phyloP scores from a whole-genome alignment of 2,113 vertebrate species.

The Geococcyx californianus region DNA sequence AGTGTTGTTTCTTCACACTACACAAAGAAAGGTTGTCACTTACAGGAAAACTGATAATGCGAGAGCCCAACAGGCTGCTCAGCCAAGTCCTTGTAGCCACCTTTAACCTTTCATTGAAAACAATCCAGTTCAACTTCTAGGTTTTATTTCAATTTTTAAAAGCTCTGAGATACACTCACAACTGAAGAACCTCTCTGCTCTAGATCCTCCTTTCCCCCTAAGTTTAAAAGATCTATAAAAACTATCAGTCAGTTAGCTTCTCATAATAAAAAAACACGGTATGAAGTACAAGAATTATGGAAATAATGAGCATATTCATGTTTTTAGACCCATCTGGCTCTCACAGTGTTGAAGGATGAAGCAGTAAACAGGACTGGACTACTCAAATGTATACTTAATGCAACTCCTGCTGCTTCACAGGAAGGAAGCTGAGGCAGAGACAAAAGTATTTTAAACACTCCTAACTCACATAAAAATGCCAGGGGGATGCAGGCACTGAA shows the following conservation, averaged over 20 bases:
- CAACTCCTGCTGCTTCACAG: neutral
- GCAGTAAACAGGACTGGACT: neutral
- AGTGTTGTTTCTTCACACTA: neutral
- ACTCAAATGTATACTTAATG: rapidly evolving
- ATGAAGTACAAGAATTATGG: neutral
- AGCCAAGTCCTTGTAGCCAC: neutral
- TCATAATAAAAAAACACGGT: neutral
- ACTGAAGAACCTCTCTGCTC: neutral
- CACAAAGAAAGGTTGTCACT: neutral
- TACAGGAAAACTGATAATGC: neutral
- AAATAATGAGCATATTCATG: neutral
- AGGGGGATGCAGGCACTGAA: rapidly evolving
- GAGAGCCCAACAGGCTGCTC: neutral
- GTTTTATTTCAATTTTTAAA: neutral
- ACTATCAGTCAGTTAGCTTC: neutral
- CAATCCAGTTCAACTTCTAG: neutral
- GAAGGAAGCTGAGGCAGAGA: neutral
- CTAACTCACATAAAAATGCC: neutral
- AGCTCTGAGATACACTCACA: neutral
- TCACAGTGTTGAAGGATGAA: neutral
- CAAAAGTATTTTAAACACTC: neutral
- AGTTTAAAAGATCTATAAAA: neutral
- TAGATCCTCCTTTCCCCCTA: neutral
- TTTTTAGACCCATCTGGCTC: neutral
- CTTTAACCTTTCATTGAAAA: neutral